Base-by-base conservation (phyloP, 1,140 invertebrate genomes). In the Cotesia vestalis region DNA sequence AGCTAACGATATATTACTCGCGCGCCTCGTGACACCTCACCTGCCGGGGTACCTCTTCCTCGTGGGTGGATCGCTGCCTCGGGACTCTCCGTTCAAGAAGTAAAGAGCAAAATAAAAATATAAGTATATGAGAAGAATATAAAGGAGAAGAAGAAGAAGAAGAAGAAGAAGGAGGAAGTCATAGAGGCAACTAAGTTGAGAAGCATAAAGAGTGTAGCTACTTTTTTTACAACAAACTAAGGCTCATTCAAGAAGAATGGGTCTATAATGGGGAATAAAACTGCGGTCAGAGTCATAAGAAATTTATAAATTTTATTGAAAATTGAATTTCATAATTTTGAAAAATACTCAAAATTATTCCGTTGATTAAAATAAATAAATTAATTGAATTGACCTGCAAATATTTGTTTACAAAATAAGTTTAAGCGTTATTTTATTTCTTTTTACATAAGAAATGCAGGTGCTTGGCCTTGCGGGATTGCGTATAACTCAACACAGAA, bases 1-100 rank as follows among this genome's bases (percentile, higher is more conserved):
- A 60, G 75, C 78, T 77, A 82, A 83, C 85, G 83, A 85, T 86
- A 84, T 84, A 86, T 86, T 84, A 85, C 82, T 81, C 78, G 84
- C 80, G 78, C 83, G 77, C 79, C 79, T 83, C 84, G 84, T 84
- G 85, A 86, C 84, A 86, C 83, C 85, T 86, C 85, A 86, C 85
- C 85, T 86, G 84, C 84, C 81, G 83, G 72, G 60, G 77, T 76
- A 73, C 74, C 77, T 81, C 80, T 86, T 85, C 84, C 84, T 86
- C 74, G 85, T 86, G 85, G 85, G 84, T 86, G 85, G 84, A 86
- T 84, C 69, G 70, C 64, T 69, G 69, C 73, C 68, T 70, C 53
- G 38, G 71, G 62, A 40, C 61, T 34, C 20, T 34, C 1, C 46
- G 52, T 36, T 38, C 55, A 2, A 20, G 17, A 17, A 53, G 66